phyloP scores from a whole-genome alignment of 2,797 vertebrate genomes.

The Megaceryle alcyon region DNA sequence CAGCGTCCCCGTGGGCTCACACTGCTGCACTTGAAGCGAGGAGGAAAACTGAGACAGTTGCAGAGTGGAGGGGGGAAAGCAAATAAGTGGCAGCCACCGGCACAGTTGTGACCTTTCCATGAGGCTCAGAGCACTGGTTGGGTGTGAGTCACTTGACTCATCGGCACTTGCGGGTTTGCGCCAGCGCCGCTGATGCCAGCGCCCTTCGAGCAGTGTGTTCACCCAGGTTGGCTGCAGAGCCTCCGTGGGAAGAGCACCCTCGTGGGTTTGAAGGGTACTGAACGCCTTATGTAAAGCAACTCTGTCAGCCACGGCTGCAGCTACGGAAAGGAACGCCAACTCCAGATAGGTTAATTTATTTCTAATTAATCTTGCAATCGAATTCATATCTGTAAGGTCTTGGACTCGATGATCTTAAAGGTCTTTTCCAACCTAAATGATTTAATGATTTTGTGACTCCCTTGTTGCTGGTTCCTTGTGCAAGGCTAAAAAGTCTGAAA shows the following conservation, averaged over 20 bases:
- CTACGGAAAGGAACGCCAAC: neutral
- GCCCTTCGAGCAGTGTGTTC: neutral
- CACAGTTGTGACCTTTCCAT: neutral
- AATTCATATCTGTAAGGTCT: neutral
- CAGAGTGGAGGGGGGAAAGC: neutral
- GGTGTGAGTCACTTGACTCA: neutral
- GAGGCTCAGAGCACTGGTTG: neutral
- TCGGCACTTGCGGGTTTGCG: rapidly evolving
- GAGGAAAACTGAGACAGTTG: neutral
- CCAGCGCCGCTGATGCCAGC: neutral
- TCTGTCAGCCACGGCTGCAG: rapidly evolving
- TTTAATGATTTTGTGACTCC: neutral
- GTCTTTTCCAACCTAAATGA: neutral
- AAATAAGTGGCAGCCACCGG: neutral
- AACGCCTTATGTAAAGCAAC: neutral
- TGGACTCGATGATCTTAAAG: neutral
- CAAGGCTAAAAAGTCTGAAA: neutral
- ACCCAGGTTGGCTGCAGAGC: neutral
- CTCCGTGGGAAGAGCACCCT: neutral
- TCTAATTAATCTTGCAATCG: neutral
- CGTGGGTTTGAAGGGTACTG: neutral
- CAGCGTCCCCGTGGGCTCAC: neutral
- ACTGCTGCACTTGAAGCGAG: rapidly evolving
- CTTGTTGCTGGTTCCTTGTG: neutral
- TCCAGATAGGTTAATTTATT: neutral